Percentiles rank a stretch among this genome's conserved stretches.
These are phyloP conservation scores for Tiliacea aurago DNA, from an alignment of 2,888 invertebrate genomes.

Conservation along the genomic window DNA sequence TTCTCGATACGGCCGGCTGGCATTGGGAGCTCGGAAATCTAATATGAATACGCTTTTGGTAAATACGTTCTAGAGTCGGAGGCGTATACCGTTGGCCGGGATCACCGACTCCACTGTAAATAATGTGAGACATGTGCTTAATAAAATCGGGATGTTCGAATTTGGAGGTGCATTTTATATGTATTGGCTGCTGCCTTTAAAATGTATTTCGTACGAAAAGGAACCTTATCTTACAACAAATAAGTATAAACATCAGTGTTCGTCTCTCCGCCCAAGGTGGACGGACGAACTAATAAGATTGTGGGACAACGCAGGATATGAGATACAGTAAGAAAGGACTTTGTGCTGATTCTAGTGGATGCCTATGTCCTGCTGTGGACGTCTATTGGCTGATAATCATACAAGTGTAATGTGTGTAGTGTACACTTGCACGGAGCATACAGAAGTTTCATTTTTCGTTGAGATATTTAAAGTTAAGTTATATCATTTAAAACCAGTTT, in stretches of 20 bases:
- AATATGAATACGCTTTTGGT: conserved; percentile 89
- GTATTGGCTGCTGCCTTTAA: conserved; percentile 52
- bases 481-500: background rate
- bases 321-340: background rate
- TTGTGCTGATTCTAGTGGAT: background rate
- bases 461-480: background rate
- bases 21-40: conserved; percentile 87
- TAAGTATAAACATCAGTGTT: background rate
- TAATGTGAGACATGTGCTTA: conserved; percentile 77
- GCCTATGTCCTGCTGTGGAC: background rate
- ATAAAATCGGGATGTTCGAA: conserved; percentile 73
- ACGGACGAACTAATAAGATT: background rate
- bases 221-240: background rate
- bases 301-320: background rate
- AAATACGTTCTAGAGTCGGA: conserved; percentile 80
- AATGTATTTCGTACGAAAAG: conserved; percentile 31
- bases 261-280: too few relatives aligned
- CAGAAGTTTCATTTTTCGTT: background rate
- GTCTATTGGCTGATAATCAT: background rate
- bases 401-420: background rate
- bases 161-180: conserved; percentile 63
- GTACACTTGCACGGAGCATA: background rate
- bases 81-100: conserved; percentile 77
- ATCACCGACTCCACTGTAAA: conserved; percentile 77
- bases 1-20: conserved; percentile 83